Percentiles rank a stretch among this genome's conserved stretches.
These are phyloP conservation scores for Micrastur ruficollis DNA, from an alignment of 2,797 vertebrate genomes.

Conservation along the genomic window DNA sequence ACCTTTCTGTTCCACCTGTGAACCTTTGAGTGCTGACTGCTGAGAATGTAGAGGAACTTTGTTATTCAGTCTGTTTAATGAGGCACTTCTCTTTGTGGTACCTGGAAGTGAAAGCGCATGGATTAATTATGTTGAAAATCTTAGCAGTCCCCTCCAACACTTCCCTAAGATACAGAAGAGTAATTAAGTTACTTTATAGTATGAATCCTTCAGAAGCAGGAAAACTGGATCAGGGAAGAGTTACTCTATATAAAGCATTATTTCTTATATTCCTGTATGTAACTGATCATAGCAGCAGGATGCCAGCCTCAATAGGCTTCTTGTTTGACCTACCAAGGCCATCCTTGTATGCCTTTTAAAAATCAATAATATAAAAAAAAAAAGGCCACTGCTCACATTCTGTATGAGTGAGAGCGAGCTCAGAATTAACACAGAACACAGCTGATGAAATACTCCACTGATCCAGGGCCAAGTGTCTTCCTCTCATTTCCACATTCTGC, in stretches of 20 bases:
- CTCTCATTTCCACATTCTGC: not conserved
- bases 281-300: not conserved
- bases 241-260: not conserved
- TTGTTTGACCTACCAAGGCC: not conserved
- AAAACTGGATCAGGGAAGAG: conserved; percentile 39
- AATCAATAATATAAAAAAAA: too few species aligned
- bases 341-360: not conserved
- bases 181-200: not conserved
- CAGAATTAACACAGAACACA: not conserved
- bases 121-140: not conserved
- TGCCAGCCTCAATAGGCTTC: not conserved
- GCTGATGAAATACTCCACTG: not conserved
- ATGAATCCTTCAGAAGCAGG: not conserved
- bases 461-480: not conserved
- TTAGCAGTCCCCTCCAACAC: not conserved
- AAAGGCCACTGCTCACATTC: not conserved
- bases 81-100: conserved; percentile 85
- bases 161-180: not conserved
- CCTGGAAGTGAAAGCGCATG: conserved; percentile 78
- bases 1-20: conserved; percentile 87
- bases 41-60: conserved; percentile 82
- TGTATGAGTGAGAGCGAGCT: not conserved
- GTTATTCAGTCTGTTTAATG: conserved; percentile 90
- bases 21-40: conserved; percentile 80
- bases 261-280: not conserved